These are phyloP conservation scores for Chelmon rostratus DNA, from an alignment of 2,797 vertebrate species.

Conservation along the genomic window DNA sequence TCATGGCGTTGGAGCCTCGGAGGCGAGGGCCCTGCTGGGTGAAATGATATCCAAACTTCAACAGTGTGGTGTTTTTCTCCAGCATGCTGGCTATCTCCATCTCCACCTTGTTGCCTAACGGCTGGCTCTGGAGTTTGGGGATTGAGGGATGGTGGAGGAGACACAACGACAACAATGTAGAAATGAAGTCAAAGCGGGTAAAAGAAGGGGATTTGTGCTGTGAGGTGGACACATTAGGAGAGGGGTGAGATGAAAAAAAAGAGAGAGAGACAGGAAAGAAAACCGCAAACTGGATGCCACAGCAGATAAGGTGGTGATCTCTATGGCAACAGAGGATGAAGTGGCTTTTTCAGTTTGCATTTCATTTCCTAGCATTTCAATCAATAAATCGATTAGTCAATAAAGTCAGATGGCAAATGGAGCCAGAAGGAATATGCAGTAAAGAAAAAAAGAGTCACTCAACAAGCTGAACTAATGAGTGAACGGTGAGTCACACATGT, in stretches of 20 bases:
- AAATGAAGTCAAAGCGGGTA: neutral
- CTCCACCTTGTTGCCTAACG: slow-evolving; percentile 97
- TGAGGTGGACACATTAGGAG: neutral
- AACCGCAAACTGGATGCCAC: neutral
- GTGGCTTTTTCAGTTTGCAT: neutral
- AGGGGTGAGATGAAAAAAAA: neutral
- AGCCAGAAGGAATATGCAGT: neutral
- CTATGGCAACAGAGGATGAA: slow-evolving; percentile 20
- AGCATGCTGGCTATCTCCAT: slow-evolving; percentile 99
- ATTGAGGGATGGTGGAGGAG: neutral
- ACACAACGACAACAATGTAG: neutral
- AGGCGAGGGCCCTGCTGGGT: slow-evolving; percentile 98
- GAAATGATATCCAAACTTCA: slow-evolving; percentile 98
- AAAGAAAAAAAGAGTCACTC: slow-evolving; percentile 9
- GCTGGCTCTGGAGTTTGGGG: slow-evolving; percentile 90
- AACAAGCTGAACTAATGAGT: slow-evolving; percentile 2
- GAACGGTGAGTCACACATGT: slow-evolving; percentile 47
- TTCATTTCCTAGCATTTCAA: neutral
- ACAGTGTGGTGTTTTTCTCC: slow-evolving; percentile 94
- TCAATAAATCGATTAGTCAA: neutral
- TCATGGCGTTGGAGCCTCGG: slow-evolving; percentile 96
- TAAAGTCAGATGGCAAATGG: neutral
- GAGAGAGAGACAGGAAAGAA: too few species aligned
- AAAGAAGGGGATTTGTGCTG: neutral
- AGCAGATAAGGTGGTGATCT: neutral